phyloP scores from a whole-genome alignment of 2,113 vertebrate genomes.

The Pedionomus torquatus region DNA sequence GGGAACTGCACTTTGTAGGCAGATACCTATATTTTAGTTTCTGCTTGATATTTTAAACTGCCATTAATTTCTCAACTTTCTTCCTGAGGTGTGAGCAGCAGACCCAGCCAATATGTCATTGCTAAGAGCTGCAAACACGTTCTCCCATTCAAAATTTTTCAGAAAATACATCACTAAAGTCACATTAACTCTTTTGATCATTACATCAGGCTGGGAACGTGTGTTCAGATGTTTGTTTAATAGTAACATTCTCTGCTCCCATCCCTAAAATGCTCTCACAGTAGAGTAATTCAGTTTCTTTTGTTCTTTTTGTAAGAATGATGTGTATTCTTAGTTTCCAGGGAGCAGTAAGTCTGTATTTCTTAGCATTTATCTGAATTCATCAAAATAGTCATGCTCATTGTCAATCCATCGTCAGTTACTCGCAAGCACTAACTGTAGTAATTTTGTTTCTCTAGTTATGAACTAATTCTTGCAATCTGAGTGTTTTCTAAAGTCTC shows the following conservation, averaged over 20 bases:
- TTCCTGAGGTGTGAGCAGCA: neutral
- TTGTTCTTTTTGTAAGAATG: neutral
- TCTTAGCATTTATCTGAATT: fast-evolving
- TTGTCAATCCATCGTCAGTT: fast-evolving
- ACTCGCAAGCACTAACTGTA: neutral
- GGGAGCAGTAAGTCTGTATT: neutral
- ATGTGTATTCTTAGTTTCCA: fast-evolving
- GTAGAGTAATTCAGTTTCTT: neutral
- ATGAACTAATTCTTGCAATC: neutral
- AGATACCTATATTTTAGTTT: fast-evolving
- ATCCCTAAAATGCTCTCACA: neutral
- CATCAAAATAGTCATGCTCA: neutral
- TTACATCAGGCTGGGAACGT: fast-evolving
- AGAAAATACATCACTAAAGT: neutral
- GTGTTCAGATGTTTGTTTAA: neutral
- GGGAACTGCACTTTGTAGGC: neutral
- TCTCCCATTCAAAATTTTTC: neutral
- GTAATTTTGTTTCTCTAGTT: neutral
- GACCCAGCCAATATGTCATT: fast-evolving
- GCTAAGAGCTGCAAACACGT: fast-evolving
- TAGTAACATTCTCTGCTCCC: fast-evolving
- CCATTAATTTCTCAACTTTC: neutral
- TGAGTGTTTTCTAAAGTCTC: neutral
- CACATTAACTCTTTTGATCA: fast-evolving
- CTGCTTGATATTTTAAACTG: neutral